Evolutionary conservation across 2,797 vertebrate species (phyloP), one percentile per base, ranked within the genome.

Genomic region (Dromococcyx pavoninus): DNA sequence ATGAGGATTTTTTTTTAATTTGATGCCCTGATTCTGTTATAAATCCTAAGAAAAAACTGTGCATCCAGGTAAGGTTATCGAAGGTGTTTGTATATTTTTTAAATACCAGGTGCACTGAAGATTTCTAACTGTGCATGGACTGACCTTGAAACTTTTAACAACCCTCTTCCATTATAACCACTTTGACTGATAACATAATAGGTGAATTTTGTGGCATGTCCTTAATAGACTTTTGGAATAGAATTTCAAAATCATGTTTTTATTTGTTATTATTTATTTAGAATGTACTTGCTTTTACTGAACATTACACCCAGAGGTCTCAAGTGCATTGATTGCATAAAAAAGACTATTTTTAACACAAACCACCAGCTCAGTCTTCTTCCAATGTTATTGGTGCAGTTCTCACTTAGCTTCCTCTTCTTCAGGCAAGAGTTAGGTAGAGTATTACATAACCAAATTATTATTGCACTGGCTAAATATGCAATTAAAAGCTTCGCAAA

Each of bases 191-290:
- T 53, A 87, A 56, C 7, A 5, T n/a, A 46, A 50, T 54, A 39
- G 5, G 9, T 60, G 10, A 73, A 7, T 25, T 93, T 28, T 67
- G 53, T 54, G 51, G 10, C 24, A 35, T 21, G 16, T n/a, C 43
- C 22, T 82, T 39, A 60, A 70, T 6, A 79, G 37, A 5, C 11
- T 74, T 77, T 33, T 71, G 61, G 25, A 82, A 83, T 8, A 85
- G 70, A 85, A 53, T 51, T 54, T 83, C 79, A 77, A 48, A 11
- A 32, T 64, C 43, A 7, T 7, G 43, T 56, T 92, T 88, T 75
- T 50, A 85, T 81, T 81, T 50, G 24, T 43, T 19, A 69, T 77
- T 75, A 61, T 43, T 89, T 87, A 73, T 89, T 97, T 88, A 70
- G 17, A 33, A 43, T 76, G 70, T 35, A 54, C 44, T 80, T 88